A percentile compares a stretch with the other conserved stretches of the same genome.
These are phyloP conservation scores for Maconellicoccus hirsutus DNA, from an alignment of 1,140 invertebrate species.

Conservation along the genomic window DNA sequence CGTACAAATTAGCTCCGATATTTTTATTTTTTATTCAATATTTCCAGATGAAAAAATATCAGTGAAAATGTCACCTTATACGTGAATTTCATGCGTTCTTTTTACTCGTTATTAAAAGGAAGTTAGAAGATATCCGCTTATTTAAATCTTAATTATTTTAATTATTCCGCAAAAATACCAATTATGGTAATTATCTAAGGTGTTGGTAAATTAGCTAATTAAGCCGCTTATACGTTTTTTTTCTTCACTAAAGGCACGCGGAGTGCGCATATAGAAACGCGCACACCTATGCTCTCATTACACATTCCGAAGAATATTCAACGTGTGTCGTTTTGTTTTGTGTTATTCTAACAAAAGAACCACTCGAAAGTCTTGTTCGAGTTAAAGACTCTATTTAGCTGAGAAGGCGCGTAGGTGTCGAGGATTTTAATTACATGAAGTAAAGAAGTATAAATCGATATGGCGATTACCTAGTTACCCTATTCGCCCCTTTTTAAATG, in stretches of 20 bases:
- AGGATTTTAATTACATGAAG: too few relatives aligned
- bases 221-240: not conserved
- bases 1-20: too few relatives aligned
- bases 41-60: too few relatives aligned
- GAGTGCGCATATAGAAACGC: not conserved
- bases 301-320: not conserved
- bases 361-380: not conserved
- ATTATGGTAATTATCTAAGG: conserved; percentile 13
- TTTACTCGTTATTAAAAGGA: conserved; percentile 4
- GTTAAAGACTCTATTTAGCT: not conserved
- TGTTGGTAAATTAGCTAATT: conserved; percentile 18
- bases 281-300: not conserved
- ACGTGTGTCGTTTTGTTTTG: not conserved
- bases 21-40: too few relatives aligned
- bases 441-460: too few relatives aligned
- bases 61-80: too few relatives aligned
- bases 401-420: too few relatives aligned
- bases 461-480: not conserved
- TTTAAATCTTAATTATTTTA: conserved; percentile 8
- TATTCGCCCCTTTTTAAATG: not conserved
- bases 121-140: conserved; percentile 1
- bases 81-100: not conserved
- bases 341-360: not conserved
- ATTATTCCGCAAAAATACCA: conserved; percentile 16
- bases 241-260: not conserved